A percentile compares a stretch with the other conserved stretches of the same genome.
Evolutionary conservation across 2,113 vertebrate species (phyloP).

Genomic region (Hippocampus mohnikei): DNA sequence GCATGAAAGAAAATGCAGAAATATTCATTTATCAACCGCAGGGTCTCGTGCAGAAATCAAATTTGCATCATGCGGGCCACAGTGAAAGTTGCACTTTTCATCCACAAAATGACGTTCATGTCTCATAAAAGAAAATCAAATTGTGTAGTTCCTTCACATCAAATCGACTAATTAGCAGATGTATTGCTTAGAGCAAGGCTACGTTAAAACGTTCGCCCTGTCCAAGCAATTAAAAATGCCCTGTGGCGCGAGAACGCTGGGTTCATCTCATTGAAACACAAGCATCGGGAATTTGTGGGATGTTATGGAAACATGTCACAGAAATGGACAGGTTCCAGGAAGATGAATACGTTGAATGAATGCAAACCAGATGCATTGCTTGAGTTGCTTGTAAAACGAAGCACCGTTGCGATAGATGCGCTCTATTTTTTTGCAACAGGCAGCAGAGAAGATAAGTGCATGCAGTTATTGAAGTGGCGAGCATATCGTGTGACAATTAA

Average conservation of each 20-base stretch:
- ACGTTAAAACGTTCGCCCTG: slow-evolving; percentile 44
- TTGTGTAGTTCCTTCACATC: not conserved
- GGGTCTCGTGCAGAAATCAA: too few species aligned
- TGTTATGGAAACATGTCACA: not conserved
- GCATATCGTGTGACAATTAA: slow-evolving; percentile 43
- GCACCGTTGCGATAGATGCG: not conserved
- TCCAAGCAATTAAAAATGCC: slow-evolving; percentile 44
- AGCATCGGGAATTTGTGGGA: not conserved
- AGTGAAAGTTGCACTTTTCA: not conserved
- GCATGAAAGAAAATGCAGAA: not conserved
- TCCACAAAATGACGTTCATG: not conserved
- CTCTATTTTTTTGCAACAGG: not conserved
- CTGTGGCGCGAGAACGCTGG: slow-evolving; percentile 18
- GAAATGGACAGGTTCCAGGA: not conserved
- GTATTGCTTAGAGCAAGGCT: slow-evolving; percentile 19
- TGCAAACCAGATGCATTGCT: too few species aligned
- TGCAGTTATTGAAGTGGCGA: slow-evolving; percentile 4
- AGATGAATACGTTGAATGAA: not conserved
- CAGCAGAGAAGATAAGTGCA: not conserved
- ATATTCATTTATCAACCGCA: not conserved
- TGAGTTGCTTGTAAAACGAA: too few species aligned
- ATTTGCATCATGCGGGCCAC: too few species aligned
- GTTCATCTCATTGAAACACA: slow-evolving; percentile 5
- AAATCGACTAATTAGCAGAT: slow-evolving; percentile 18
- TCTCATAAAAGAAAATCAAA: not conserved